Evolutionary conservation across 2,797 vertebrate genomes (phyloP).

Genomic region (Hyperoplus lanceolatus): DNA sequence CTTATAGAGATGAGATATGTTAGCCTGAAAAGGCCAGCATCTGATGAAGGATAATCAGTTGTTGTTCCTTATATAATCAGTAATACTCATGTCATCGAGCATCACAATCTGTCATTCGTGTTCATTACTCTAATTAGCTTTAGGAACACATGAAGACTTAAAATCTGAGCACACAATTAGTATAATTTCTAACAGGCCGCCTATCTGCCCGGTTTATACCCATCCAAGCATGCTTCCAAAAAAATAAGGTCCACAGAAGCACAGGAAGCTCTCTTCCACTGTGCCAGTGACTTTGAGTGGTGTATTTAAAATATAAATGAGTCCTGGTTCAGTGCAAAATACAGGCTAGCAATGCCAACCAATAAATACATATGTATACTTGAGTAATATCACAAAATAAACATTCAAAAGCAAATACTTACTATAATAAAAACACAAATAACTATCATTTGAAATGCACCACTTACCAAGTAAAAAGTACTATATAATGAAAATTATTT

Average conservation of each 20-base stretch:
- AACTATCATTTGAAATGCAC: background rate
- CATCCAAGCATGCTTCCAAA: slow-evolving; percentile 44
- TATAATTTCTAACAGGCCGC: slow-evolving; percentile 7
- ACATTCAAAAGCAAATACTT: background rate
- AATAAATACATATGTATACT: background rate
- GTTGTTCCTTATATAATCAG: slow-evolving; percentile 45
- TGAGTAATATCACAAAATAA: slow-evolving; percentile 1
- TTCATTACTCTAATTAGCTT: slow-evolving; percentile 20
- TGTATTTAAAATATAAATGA: slow-evolving; percentile 5
- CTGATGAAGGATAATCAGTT: slow-evolving; percentile 33
- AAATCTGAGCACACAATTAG: background rate
- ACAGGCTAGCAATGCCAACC: background rate
- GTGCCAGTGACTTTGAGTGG: slow-evolving; percentile 39
- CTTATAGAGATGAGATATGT: too few relatives aligned
- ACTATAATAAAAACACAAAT: background rate
- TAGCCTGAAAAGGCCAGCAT: slow-evolving; percentile 32
- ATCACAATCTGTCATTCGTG: slow-evolving; percentile 17
- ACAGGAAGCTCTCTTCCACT: slow-evolving; percentile 37
- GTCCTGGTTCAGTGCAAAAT: slow-evolving; percentile 1
- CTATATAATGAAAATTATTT: background rate
- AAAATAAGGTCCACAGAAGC: slow-evolving; percentile 37
- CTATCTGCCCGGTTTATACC: background rate
- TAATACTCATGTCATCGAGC: slow-evolving; percentile 33
- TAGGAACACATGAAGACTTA: slow-evolving; percentile 5
- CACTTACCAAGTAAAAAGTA: background rate